Evolutionary conservation across 2,888 invertebrate genomes (phyloP), one percentile per base, ranked within the genome.

Genomic region (Hypena proboscidalis): DNA sequence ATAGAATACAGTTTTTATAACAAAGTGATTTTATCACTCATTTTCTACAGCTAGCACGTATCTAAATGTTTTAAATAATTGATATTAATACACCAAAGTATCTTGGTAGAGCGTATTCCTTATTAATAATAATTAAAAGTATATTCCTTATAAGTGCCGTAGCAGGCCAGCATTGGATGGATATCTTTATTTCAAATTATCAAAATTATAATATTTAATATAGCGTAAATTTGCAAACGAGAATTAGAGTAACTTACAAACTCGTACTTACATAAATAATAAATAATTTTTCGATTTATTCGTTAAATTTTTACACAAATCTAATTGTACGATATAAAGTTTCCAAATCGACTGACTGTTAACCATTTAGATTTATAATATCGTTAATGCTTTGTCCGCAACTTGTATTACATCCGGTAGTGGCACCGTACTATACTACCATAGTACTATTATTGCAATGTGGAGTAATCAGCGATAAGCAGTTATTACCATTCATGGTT

Each of bases 281-380:
- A 9, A 26, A 34, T 35, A 38, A 22, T 52, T 49, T 47, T 44
- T 41, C 37, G 30, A 60, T 33, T 43, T 17, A 49, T 60, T 54
- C 49, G 42, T 65, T 53, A 43, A 46, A 36, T 31, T 30, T 47
- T 63, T 53, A 65, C 49, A n/a, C 35, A 50, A 46, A 48, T 41
- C 27, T 64, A 50, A 59, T 38, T 53, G 32, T 59, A 54, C 43
- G 35, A 48, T 57, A 57, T 58, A 65, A 46, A 46, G 40, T 66
- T 58, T 66, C 31, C 55, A 57, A 55, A 67, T 69, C 52, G 66
- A 67, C 66, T 67, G 66, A 67, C 67, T 69, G 67, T 67, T 67
- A 59, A 48, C 42, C 67, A 43, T 58, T 54, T 66, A 69, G 52
- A 54, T 51, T 41, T 57, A 57, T 51, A 45, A 44, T 41, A 44